Evolutionary conservation across 2,113 vertebrate genomes (phyloP).

Genomic region (Cinclus mexicanus): DNA sequence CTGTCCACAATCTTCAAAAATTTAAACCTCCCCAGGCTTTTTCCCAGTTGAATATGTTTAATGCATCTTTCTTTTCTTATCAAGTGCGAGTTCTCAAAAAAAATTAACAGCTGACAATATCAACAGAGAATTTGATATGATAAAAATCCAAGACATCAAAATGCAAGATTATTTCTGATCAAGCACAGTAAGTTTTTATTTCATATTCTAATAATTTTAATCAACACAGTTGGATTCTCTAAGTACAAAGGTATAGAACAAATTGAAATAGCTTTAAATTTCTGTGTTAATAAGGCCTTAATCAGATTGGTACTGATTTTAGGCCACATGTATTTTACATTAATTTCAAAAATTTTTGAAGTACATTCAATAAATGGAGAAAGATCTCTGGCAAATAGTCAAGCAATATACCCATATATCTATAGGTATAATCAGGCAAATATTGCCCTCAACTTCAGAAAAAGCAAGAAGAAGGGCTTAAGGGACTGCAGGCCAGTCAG

Average conservation of each 20-base stretch:
- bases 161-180: neutral
- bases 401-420: neutral
- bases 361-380: neutral
- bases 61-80: neutral
- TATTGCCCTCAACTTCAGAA: neutral
- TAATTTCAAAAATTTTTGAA: neutral
- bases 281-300: neutral
- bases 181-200: neutral
- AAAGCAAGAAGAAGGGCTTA: neutral
- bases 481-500: neutral
- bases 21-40: neutral
- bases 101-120: neutral
- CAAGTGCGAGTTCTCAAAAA: neutral
- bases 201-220: neutral
- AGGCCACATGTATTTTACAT: neutral
- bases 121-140: neutral
- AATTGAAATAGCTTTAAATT: neutral
- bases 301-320: neutral
- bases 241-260: neutral
- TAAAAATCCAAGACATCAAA: neutral
- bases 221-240: fast-evolving
- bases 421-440: neutral
- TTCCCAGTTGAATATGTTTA: neutral
- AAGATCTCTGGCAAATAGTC: neutral
- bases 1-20: neutral